A percentile compares a stretch with the other conserved stretches of the same genome.
These are phyloP conservation scores for Anolis apletophallus DNA, from an alignment of 2,797 vertebrate genomes.

Conservation along the genomic window DNA sequence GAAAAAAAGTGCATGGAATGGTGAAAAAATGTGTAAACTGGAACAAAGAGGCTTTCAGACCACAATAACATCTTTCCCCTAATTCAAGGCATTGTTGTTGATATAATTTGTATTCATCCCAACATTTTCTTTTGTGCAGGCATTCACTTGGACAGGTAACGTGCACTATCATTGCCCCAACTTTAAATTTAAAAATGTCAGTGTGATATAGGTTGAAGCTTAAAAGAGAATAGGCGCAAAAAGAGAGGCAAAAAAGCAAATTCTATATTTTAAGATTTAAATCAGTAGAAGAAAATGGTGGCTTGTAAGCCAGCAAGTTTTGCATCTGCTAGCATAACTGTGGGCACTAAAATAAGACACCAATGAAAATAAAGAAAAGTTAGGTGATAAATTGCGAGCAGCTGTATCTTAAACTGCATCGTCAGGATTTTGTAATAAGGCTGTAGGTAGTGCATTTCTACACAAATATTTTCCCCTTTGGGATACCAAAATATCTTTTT, in stretches of 20 bases:
- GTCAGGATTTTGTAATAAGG: constrained; percentile 78
- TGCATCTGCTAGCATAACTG: constrained; percentile 67
- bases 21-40: background rate
- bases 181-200: constrained; percentile 31
- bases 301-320: constrained; percentile 54
- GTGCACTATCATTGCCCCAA: constrained; percentile 19
- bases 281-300: constrained; percentile 36
- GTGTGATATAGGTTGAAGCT: constrained; percentile 42
- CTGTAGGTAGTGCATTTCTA: constrained; percentile 53
- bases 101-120: background rate
- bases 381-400: constrained; percentile 76
- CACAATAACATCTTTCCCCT: background rate
- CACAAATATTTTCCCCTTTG: constrained; percentile 53
- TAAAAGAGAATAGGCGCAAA: constrained; percentile 16
- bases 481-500: constrained; percentile 49
- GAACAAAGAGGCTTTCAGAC: background rate
- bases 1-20: too few species aligned
- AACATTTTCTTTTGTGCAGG: background rate
- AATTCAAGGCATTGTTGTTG: constrained; percentile 6
- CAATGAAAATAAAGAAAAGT: constrained; percentile 69
- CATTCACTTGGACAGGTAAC: background rate
- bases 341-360: constrained; percentile 70
- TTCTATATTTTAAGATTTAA: constrained; percentile 41
- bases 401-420: constrained; percentile 70
- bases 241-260: constrained; percentile 42